Conservation (phyloP, 2,888 invertebrate genomes). For the Microctonus aethiopoides region DNA sequence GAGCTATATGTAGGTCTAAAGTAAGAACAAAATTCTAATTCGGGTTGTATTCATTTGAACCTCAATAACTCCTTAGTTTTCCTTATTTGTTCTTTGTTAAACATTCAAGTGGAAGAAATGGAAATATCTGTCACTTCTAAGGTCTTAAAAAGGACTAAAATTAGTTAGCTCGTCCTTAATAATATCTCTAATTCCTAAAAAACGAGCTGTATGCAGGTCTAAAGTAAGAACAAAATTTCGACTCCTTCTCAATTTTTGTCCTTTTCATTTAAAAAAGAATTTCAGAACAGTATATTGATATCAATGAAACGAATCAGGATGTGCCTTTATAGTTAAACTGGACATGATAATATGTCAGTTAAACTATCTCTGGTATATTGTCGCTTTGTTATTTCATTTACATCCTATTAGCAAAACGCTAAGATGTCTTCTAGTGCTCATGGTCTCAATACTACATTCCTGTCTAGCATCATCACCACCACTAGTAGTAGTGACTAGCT, state of each 20-base stretch:
- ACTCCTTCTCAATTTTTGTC: not conserved
- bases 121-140: too few species aligned
- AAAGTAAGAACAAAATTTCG: too few species aligned
- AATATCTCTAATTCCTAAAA: too few species aligned
- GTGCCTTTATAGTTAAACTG: not conserved
- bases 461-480: not conserved
- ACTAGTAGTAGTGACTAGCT: constrained; percentile 24
- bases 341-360: not conserved
- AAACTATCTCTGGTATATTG: not conserved
- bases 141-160: too few species aligned
- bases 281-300: not conserved
- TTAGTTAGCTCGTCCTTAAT: too few species aligned
- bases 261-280: not conserved
- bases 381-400: constrained; percentile 13
- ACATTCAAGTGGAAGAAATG: too few species aligned
- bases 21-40: too few species aligned
- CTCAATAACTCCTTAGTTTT: too few species aligned
- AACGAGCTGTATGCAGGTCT: too few species aligned
- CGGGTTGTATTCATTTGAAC: too few species aligned
- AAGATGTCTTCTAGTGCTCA: constrained; percentile 16
- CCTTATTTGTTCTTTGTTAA: too few species aligned
- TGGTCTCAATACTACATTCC: constrained; percentile 24
- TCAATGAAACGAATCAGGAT: not conserved
- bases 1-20: too few species aligned
- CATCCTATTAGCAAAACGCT: constrained; percentile 15